Evolutionary conservation across 2,113 vertebrate species (phyloP), one percentile per base, ranked within the genome.

Genomic region (Thinocorus orbignyianus): DNA sequence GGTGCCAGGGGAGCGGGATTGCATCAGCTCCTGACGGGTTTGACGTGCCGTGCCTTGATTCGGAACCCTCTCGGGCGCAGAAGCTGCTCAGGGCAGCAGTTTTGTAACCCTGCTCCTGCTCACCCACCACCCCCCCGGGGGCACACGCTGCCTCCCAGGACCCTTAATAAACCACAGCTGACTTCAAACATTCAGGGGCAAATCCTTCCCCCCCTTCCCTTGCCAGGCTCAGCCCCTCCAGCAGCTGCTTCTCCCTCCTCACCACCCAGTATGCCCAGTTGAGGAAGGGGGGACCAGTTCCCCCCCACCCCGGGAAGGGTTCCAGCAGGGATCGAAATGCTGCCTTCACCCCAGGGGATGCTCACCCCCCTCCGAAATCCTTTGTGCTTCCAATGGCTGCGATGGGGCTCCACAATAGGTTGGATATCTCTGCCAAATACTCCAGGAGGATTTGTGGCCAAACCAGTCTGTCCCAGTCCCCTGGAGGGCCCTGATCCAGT

Each of bases 141-240:
- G 25, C 51, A 52, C 51, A 28, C 25, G 26, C 14, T 15, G 10
- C 57, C 22, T 23, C 68, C 31, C 44, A 58, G 57, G 33, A 24
- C 18, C 26, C 42, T 17, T 3, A 4, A 18, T 8, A 76, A 65
- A 58, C 6, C 58, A 24, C 61, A 14, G 28, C 37, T 2, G 1
- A 1, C 23, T 57, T 8, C 8, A 6, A 14, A 28, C 0, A 17
- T 39, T 13, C 10, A 3, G 48, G 30, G 33, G 13, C 0, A 28
- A 44, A 52, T 15, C 52, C 62, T 31, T 12, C 58, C 4, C 1
- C 65, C 46, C 70, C 8, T 39, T 33, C 70, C 69, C 20, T 35
- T 10, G 23, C 44, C 82, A 54, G 23, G 4, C 26, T 11, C 17
- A 0, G 15, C 48, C 33, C 18, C 41, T n/a, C 52, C 3, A 28